These are phyloP conservation scores for Bathybates hornii DNA, from an alignment of 2,113 vertebrate genomes.

Conservation along the genomic window DNA sequence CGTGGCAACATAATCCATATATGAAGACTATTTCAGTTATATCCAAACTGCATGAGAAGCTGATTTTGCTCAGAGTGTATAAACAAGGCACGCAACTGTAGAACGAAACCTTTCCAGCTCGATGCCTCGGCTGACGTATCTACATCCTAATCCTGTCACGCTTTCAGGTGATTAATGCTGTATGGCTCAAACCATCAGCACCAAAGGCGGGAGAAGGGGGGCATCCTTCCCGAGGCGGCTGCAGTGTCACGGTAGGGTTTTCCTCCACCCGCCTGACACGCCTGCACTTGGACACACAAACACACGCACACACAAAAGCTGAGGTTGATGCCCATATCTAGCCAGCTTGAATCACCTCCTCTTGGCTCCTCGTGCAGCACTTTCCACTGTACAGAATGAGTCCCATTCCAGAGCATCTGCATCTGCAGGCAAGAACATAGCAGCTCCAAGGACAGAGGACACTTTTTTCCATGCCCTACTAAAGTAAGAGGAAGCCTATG, in stretches of 20 bases:
- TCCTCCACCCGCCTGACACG: slow-evolving; percentile 34
- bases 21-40: not conserved
- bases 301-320: not conserved
- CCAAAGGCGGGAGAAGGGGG: slow-evolving; percentile 16
- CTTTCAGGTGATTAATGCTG: slow-evolving; percentile 49
- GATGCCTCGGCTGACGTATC: not conserved
- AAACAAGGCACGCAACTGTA: slow-evolving; percentile 6
- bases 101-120: slow-evolving; percentile 35
- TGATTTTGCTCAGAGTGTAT: not conserved
- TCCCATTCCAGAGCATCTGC: slow-evolving; percentile 41
- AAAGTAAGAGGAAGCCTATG: slow-evolving; percentile 46
- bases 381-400: slow-evolving; percentile 53
- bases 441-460: slow-evolving; percentile 31
- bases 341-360: slow-evolving; percentile 45
- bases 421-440: slow-evolving; percentile 31
- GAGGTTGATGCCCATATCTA: not conserved
- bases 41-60: not conserved
- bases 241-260: slow-evolving; percentile 52
- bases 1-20: not conserved
- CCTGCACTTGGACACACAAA: slow-evolving; percentile 1
- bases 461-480: slow-evolving; percentile 37
- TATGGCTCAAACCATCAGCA: slow-evolving; percentile 30
- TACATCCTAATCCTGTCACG: slow-evolving; percentile 42
- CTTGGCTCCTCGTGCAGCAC: slow-evolving; percentile 35
- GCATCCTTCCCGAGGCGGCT: slow-evolving; percentile 67